Base-by-base conservation (phyloP, 2,113 vertebrate genomes). In the Acanthochromis polyacanthus region DNA sequence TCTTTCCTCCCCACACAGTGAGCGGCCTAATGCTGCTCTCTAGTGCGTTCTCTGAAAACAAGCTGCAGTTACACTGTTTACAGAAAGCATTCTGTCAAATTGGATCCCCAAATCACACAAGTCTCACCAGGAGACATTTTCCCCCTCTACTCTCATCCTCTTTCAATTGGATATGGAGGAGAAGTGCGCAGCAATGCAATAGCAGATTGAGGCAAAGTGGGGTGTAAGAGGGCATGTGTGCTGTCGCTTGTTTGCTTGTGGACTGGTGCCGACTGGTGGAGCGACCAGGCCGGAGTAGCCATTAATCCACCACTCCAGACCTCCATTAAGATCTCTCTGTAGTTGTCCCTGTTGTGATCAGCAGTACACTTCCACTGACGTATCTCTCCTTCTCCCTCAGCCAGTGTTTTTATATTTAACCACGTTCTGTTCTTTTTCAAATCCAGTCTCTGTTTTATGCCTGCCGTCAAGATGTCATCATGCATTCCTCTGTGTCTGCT, bases 41-140 rank as follows among this genome's bases (percentile, higher is more conserved):
- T 46, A n/a, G 52, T 38, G 59, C 0, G 6, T 80, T 62, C 57
- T 74, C 58, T 23, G 63, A 84, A 86, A 90, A 83, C 71, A 81
- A 77, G 43, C 80, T 30, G 85, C 73, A 84, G 71, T 86, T 82
- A 64, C 68, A 48, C 55, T 88, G 90, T 93, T 90, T 92, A 88
- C 84, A 81, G 76, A 84, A 69, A 84, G 79, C 45, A 60, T 20
- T 28, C 30, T 86, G 83, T 87, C 82, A 91, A 87, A 92, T 85
- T 89, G 86, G 71, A 79, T 72, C 64, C 75, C 83, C 65, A 62
- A 75, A 82, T 89, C 70, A 73, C 80, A 71, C 74, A 46, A 77
- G 73, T 82, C 79, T 79, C 79, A 73, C 75, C 78, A 80, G 75
- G 79, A 88, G 74, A 83, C 46, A 30, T 68, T 70, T 15, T 2